phyloP scores from a whole-genome alignment of 2,888 invertebrate genomes.

The Thymelicus sylvestris region DNA sequence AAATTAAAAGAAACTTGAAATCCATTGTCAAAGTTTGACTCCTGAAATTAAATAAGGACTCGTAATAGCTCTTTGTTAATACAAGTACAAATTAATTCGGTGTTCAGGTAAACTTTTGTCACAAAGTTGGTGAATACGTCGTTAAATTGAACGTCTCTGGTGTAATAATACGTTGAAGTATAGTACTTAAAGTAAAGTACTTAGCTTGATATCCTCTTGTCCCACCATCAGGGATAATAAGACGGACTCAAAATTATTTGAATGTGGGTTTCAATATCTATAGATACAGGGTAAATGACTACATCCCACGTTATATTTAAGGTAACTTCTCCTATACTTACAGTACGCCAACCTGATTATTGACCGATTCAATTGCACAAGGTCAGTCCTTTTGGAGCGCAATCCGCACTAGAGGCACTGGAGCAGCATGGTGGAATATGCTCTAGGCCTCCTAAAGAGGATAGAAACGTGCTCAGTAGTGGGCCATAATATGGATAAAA shows the following conservation, averaged over 20 bases:
- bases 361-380: too few species aligned
- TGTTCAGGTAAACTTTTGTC: constrained; percentile 31
- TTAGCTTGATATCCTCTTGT: neutral
- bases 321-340: too few species aligned
- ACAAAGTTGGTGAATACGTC: constrained; percentile 34
- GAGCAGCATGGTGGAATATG: too few species aligned
- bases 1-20: constrained; percentile 1
- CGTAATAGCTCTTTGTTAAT: constrained; percentile 29
- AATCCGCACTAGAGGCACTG: too few species aligned
- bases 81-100: constrained; percentile 29
- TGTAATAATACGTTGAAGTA: constrained; percentile 28
- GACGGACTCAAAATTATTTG: neutral
- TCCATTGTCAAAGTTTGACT: constrained; percentile 7
- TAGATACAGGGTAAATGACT: too few species aligned
- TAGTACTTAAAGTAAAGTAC: constrained; percentile 6
- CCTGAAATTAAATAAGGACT: constrained; percentile 20
- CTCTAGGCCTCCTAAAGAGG: too few species aligned
- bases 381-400: too few species aligned
- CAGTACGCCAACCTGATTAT: too few species aligned
- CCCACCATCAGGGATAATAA: neutral
- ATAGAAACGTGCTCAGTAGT: too few species aligned
- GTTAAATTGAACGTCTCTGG: constrained; percentile 32
- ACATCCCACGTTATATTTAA: too few species aligned
- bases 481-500: too few species aligned
- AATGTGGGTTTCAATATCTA: too few species aligned